phyloP scores from a whole-genome alignment of 2,888 invertebrate genomes.

The Rotaria socialis region DNA sequence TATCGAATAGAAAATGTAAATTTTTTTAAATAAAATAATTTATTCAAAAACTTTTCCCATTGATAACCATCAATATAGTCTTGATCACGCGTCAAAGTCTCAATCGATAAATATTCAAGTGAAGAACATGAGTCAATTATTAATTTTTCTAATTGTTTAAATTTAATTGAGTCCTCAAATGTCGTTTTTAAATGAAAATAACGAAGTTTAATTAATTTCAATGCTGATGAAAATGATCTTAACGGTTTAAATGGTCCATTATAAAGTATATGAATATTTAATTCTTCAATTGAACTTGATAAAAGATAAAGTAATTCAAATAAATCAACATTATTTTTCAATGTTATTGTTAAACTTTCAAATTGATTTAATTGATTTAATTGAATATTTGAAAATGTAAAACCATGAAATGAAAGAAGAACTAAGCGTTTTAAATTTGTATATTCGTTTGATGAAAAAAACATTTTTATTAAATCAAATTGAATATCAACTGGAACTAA shows the following conservation, averaged over 20 bases:
- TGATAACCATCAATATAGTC: not conserved
- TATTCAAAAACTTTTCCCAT: not conserved
- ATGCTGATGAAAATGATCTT: not conserved
- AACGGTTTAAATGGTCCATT: slow-evolving; percentile 14
- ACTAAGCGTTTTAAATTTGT: not conserved
- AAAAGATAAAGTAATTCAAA: not conserved
- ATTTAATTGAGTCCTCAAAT: slow-evolving; percentile 28
- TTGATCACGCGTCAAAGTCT: slow-evolving; percentile 12
- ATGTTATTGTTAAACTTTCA: not conserved
- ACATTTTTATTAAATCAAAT: not conserved
- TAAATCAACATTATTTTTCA: slow-evolving; percentile 2
- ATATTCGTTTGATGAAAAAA: not conserved
- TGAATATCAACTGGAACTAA: not conserved
- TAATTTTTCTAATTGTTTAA: slow-evolving; percentile 20
- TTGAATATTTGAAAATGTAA: not conserved
- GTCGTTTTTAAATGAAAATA: slow-evolving; percentile 32
- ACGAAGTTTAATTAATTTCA: not conserved
- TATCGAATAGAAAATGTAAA: not conserved
- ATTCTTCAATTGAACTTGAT: not conserved
- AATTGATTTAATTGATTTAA: not conserved
- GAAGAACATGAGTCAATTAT: not conserved
- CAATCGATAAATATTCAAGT: not conserved
- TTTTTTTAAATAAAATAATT: not conserved
- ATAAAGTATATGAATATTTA: slow-evolving; percentile 30
- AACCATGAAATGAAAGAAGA: not conserved